Base-by-base conservation (phyloP, 1,140 invertebrate genomes). In the Pseudobourletiella spinata region DNA sequence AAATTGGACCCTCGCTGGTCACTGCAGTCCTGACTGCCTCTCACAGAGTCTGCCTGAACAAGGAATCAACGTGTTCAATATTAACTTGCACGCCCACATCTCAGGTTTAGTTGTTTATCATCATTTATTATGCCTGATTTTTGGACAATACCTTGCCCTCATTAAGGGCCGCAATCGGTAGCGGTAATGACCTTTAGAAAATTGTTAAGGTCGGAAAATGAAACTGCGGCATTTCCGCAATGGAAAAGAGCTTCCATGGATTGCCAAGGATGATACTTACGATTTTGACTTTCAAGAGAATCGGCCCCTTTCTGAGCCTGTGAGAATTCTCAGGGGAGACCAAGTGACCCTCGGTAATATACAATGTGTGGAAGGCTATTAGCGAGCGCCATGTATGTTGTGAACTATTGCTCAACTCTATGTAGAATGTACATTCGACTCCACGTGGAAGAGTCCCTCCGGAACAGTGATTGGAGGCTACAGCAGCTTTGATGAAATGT, bases 231-330 rank as follows among this genome's bases (percentile, higher is more conserved):
- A 84, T 72, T 83, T 86, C 63, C 78, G 83, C 50, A 78, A 77
- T 61, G 77, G 77, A 55, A 76, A 78, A 62, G 84, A 85, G 73
- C 72, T 84, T 68, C 76, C 81, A 35, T 83, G 83, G 32, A 82
- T 86, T 65, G 81, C 80, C 57, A 78, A 79, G 52, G 84, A 86
- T 73, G 79, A 81, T 70, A 84, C 83, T 74, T 82, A 85, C 68
- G 81, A 85, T 74, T 79, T 83, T 16, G 80, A 80, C 71, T 85
- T 84, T 77, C 83, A 85, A 71, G 83, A 85, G 69, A 85, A 84
- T 74, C 74, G 83, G 65, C 78, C 76, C 69, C 73, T 86, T 22
- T 78, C 78, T 64, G 76, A 78, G 63, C 80, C 81, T 15, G 79
- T 80, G 63, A 80, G 79, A 71, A 78, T 84, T 16, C 43, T 61